These are phyloP conservation scores for Euschistus heros DNA, from an alignment of 1,140 invertebrate genomes.

Conservation along the genomic window DNA sequence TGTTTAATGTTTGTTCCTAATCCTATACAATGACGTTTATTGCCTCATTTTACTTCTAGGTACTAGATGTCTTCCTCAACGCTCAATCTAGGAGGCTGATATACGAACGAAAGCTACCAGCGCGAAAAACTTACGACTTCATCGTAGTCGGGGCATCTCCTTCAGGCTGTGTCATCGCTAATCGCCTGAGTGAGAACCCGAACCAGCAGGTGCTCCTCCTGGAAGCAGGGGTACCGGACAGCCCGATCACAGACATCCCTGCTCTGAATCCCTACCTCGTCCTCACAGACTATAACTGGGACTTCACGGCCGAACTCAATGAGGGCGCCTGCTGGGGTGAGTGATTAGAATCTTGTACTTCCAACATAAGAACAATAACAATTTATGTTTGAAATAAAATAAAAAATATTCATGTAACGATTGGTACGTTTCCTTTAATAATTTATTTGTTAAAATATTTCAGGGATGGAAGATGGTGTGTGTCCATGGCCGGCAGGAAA, in stretches of 20 bases:
- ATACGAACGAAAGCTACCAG: neutral
- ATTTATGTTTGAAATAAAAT: too few species aligned
- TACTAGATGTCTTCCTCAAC: neutral
- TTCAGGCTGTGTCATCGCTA: conserved; percentile 44
- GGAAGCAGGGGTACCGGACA: conserved; percentile 55
- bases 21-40: too few species aligned
- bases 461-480: conserved; percentile 38
- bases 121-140: conserved; percentile 25
- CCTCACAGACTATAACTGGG: conserved; percentile 52
- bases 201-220: conserved; percentile 39
- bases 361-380: too few species aligned
- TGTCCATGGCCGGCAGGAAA: conserved; percentile 50
- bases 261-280: conserved; percentile 45
- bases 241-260: conserved; percentile 54
- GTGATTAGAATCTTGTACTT: neutral
- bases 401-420: too few species aligned
- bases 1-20: too few species aligned
- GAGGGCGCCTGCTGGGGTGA: conserved; percentile 42
- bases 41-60: neutral
- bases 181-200: conserved; percentile 38
- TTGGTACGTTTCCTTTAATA: neutral
- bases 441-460: conserved; percentile 16
- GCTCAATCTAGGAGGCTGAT: neutral
- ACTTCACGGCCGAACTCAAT: conserved; percentile 52
- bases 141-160: conserved; percentile 29